These are phyloP conservation scores for Typhlichthys subterraneus DNA, from an alignment of 2,797 vertebrate genomes.

Conservation along the genomic window DNA sequence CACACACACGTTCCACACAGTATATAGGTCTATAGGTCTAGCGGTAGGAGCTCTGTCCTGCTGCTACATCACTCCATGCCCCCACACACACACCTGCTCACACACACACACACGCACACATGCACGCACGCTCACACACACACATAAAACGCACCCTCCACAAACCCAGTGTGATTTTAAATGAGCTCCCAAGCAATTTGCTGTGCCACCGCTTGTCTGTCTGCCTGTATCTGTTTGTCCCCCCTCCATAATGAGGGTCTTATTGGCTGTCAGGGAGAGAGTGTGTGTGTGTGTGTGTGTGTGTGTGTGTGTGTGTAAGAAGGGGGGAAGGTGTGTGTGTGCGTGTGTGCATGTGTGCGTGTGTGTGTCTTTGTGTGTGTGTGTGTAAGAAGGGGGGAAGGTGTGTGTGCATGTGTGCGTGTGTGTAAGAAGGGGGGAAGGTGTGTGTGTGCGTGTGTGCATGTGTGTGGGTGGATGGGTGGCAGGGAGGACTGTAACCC, in stretches of 20 bases:
- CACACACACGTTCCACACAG: neutral
- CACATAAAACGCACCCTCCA: conserved; percentile 5
- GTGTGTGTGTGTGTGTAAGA: too few species aligned
- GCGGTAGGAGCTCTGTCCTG: conserved; percentile 41
- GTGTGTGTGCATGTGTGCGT: too few species aligned
- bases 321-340: too few species aligned
- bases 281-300: conserved; percentile 34
- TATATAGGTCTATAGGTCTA: conserved; percentile 1
- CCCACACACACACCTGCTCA: neutral
- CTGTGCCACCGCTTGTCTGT: conserved; percentile 34
- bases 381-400: too few species aligned
- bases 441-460: too few species aligned
- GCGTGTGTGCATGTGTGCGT: conserved; percentile 27
- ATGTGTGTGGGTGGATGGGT: conserved; percentile 14
- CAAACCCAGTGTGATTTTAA: conserved; percentile 35
- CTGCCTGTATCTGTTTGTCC: conserved; percentile 24
- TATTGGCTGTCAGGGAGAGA: conserved; percentile 52
- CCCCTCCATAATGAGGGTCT: conserved; percentile 59
- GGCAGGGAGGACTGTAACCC: neutral
- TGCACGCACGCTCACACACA: neutral
- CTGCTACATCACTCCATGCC: conserved; percentile 26
- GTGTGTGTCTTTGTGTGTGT: too few species aligned
- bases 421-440: too few species aligned
- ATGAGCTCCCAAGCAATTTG: conserved; percentile 53
- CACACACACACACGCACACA: too few species aligned